Base-by-base conservation (phyloP, 2,113 vertebrate species). In the Piprites chloris region DNA sequence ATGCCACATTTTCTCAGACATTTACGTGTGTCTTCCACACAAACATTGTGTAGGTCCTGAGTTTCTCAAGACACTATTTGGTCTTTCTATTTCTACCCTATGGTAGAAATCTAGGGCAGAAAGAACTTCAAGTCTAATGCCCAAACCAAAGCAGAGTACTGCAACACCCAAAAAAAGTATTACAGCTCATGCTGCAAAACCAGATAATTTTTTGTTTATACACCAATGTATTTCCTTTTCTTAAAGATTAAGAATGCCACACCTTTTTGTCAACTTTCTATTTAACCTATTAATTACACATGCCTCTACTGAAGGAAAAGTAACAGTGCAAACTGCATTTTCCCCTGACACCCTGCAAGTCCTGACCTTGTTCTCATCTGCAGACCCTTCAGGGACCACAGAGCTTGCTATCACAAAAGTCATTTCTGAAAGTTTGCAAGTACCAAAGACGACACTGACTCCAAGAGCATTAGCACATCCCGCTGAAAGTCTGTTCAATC, bases 401-500 rank as follows among this genome's bases (percentile, higher is more conserved):
- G 59, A 85, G 44, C 28, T 73, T 23, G 32, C 14, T 8, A 4
- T 4, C 23, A 14, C 33, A 49, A 83, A 75, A 92, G 63, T 41
- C 18, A 46, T 50, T 74, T 63, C 85, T 53, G 37, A 49, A 75
- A 85, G 79, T 77, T 23, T 58, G 18, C n/a, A 85, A 91, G 41
- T 44, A 68, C 53, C 39, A 33, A 67, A 93, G 72, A 47, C 6
- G 41, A 47, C 0, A 0, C 33, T 46, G 72, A 49, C 46, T 88
- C 59, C 50, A 20, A 41, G 17, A 80, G 92, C 82, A 86, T 93
- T 77, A 94, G 90, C 55, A 71, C 55, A 84, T 33, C 28, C 63
- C 73, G 33, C 79, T 66, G 46, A 71, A 92, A 90, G 72, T 37
- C 86, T 90, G 32, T 55, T 86, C 65, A 86, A 86, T 95, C 95